A percentile compares a stretch with the other conserved stretches of the same genome.
Conservation (phyloP, 2,888 invertebrate species). For the Pollenia labialis region DNA sequence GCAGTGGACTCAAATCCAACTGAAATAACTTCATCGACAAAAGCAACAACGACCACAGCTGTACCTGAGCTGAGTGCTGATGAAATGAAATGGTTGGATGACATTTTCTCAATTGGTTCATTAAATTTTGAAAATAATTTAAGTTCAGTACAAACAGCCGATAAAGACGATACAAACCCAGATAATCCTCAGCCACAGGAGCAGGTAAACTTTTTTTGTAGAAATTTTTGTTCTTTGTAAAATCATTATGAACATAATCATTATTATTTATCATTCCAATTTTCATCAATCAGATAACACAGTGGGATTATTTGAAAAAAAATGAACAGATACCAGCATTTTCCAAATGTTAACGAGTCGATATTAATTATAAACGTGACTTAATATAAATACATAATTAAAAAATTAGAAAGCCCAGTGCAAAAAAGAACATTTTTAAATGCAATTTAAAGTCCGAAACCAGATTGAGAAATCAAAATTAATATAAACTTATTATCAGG, state of each 20-base stretch:
- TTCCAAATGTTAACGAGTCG: too few species aligned
- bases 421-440: too few species aligned
- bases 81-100: conserved; percentile 83
- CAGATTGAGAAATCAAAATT: too few species aligned
- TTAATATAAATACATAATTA: too few species aligned
- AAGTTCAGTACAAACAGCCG: conserved; percentile 61
- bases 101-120: conserved; percentile 81
- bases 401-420: too few species aligned
- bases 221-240: conserved; percentile 14
- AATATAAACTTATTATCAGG: too few species aligned
- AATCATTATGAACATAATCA: conserved; percentile 14
- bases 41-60: conserved; percentile 69
- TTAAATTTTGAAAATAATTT: conserved; percentile 79
- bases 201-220: conserved; percentile 67
- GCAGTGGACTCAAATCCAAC: conserved; percentile 45
- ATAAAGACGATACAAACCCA: conserved; percentile 75
- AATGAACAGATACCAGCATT: too few species aligned
- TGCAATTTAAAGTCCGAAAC: too few species aligned
- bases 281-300: not conserved
- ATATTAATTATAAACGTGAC: too few species aligned
- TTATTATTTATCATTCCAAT: conserved; percentile 23
- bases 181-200: conserved; percentile 57
- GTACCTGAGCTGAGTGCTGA: conserved; percentile 79
- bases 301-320: too few species aligned
- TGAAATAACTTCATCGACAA: conserved; percentile 61